A percentile compares a stretch with the other conserved stretches of the same genome.
Conservation (phyloP, 2,113 vertebrate genomes). For the Gyps fulvus region DNA sequence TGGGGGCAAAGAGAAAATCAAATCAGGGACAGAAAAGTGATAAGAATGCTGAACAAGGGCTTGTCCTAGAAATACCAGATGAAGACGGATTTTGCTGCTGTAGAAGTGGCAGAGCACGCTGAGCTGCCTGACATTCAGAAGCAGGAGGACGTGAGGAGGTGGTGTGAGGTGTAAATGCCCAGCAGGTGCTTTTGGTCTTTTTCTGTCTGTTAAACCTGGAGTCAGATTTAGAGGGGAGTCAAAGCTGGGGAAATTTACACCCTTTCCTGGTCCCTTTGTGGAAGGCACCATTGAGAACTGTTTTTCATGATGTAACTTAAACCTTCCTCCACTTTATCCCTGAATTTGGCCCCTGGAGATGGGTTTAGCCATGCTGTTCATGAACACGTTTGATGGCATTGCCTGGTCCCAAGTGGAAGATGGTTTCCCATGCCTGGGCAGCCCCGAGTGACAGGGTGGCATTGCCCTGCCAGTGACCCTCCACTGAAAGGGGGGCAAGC, state of each 20-base stretch:
- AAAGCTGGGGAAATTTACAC: not conserved
- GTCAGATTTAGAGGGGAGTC: not conserved
- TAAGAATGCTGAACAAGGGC: slow-evolving; percentile 5
- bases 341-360: not conserved
- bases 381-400: fast-evolving
- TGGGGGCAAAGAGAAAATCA: not conserved
- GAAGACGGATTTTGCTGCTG: not conserved
- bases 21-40: not conserved
- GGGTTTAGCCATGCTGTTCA: not conserved
- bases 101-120: not conserved
- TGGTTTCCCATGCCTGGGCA: not conserved
- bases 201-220: not conserved
- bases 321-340: not conserved
- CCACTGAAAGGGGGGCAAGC: too few relatives aligned
- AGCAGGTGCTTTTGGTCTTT: not conserved
- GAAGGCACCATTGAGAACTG: not conserved
- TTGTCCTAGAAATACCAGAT: not conserved
- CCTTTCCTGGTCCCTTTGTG: fast-evolving
- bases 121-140: not conserved
- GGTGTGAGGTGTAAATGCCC: not conserved
- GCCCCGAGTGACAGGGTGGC: not conserved
- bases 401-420: fast-evolving
- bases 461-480: fast-evolving
- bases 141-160: not conserved
- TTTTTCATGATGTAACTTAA: fast-evolving